Percentiles rank a stretch among this genome's conserved stretches.
phyloP scores from a whole-genome alignment of 2,797 vertebrate genomes.

The Cossypha dichroa region DNA sequence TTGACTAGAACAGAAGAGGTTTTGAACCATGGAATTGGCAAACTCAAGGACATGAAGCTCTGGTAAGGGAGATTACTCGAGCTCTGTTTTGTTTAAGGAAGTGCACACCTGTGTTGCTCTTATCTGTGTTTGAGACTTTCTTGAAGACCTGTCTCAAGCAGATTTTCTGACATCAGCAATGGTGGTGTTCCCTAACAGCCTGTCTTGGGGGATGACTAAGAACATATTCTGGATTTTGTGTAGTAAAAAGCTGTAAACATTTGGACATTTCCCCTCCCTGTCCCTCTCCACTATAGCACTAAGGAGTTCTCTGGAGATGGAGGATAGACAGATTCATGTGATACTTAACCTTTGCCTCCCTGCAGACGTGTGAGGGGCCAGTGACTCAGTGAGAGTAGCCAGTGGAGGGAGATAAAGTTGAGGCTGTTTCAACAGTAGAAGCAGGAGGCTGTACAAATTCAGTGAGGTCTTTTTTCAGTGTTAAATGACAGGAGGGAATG shows the following conservation, averaged over 20 bases:
- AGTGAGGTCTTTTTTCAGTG: neutral
- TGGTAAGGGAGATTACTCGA: neutral
- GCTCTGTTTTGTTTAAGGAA: neutral
- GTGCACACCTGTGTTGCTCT: neutral
- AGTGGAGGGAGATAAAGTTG: neutral
- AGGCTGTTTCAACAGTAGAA: neutral
- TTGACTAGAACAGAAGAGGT: neutral
- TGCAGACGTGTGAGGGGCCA: neutral
- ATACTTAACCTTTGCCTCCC: neutral
- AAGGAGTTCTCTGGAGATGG: neutral
- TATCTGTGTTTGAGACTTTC: neutral
- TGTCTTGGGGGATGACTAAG: neutral
- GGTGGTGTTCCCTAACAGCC: neutral
- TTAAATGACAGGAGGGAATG: neutral
- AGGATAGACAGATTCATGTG: neutral
- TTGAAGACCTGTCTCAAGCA: fast-evolving
- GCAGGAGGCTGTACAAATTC: neutral
- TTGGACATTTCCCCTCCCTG: neutral
- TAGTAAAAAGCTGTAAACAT: neutral
- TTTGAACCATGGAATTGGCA: neutral
- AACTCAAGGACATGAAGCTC: neutral
- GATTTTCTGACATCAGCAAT: neutral
- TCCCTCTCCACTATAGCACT: neutral
- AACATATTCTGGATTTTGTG: neutral
- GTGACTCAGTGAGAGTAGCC: neutral